Evolutionary conservation across 2,888 invertebrate species (phyloP), one percentile per base, ranked within the genome.

Genomic region (Pegoplata infirma): DNA sequence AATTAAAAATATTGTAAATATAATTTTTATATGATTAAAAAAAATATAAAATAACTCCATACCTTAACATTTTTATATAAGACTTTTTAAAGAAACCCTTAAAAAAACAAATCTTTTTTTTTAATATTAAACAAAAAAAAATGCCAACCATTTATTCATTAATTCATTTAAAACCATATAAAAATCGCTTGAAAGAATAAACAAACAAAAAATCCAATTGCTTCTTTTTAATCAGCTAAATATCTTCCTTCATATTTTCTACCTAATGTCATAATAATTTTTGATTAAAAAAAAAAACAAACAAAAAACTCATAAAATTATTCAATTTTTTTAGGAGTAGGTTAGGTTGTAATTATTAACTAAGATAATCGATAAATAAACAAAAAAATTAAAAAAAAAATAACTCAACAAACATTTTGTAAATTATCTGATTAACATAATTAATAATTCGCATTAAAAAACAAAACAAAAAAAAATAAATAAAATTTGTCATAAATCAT

Each of bases 351-450:
- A 64, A 73, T 58, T 66, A 51, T 46, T 61, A 49, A 40, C 14
- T 47, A 72, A 49, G 21, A 56, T 67, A 55, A 46, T 17, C 14
- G 23, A 10, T 47, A 40, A n/a, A n/a, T n/a, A n/a, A n/a, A 17
- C 8, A 5, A 36, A 28, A 28, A 46, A 28, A 36, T 49, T 25
- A 69, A n/a, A 69, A 25, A 44, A 61, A 10, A 14, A 44, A n/a
- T n/a, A n/a, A n/a, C n/a, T n/a, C n/a, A n/a, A n/a, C n/a, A n/a
- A 44, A 58, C 53, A 75, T 74, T 80, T 77, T 77, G 59, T 73
- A 74, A 69, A 76, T 76, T 73, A 73, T 74, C 51, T 55, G 32
- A 66, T 68, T 69, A 47, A 32, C 17, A 55, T 55, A 53, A 55
- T 63, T 46, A 56, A 61, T 7, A 71, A 23, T 32, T 47, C 32